These are phyloP conservation scores for Nycticryphes semicollaris DNA, from an alignment of 2,113 vertebrate genomes.

Conservation along the genomic window DNA sequence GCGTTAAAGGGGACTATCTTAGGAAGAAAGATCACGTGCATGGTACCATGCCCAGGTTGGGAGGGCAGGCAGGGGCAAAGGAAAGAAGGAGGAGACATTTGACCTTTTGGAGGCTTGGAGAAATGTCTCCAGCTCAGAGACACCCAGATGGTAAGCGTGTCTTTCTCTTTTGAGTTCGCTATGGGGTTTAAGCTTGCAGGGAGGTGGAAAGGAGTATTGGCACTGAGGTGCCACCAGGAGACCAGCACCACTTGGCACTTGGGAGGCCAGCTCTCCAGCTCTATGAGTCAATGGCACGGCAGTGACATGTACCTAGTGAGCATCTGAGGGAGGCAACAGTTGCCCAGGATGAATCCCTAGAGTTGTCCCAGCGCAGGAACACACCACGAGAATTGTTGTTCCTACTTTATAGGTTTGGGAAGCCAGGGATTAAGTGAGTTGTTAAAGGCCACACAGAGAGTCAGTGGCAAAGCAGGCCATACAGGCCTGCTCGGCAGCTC, in stretches of 20 bases:
- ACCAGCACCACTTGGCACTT: accelerated
- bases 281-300: accelerated
- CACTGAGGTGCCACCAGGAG: not conserved
- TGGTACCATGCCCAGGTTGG: not conserved
- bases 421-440: conserved; percentile 22
- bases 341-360: not conserved
- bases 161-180: not conserved
- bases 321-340: not conserved
- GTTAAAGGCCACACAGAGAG: conserved; percentile 30
- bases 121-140: not conserved
- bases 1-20: not conserved
- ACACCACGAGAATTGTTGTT: not conserved
- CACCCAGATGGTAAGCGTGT: not conserved
- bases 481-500: not conserved
- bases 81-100: not conserved
- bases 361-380: not conserved
- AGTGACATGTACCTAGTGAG: accelerated
- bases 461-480: not conserved
- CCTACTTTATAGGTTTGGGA: not conserved
- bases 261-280: not conserved
- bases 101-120: not conserved
- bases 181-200: not conserved
- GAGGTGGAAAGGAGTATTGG: not conserved
- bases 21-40: accelerated
- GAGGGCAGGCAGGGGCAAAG: not conserved